A percentile compares a stretch with the other conserved stretches of the same genome.
Conservation (phyloP, 1,140 invertebrate genomes). For the Eubasilissa regina region DNA sequence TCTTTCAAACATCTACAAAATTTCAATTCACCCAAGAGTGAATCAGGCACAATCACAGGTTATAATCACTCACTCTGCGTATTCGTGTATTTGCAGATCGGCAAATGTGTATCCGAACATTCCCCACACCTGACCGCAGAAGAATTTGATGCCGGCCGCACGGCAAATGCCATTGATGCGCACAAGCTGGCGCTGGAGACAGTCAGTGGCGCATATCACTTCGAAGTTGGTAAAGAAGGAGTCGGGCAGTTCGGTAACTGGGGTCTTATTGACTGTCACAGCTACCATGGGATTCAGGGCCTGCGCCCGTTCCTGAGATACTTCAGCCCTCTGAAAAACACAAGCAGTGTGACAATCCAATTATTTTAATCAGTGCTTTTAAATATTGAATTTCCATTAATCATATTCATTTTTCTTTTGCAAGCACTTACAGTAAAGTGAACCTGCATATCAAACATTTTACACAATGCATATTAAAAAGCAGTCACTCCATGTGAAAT, state of each 20-base stretch:
- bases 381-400: too few relatives aligned
- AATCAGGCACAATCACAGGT: too few relatives aligned
- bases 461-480: too few relatives aligned
- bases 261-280: slow-evolving; percentile 80
- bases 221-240: slow-evolving; percentile 87
- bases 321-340: slow-evolving; percentile 83
- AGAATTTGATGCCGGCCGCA: slow-evolving; percentile 86
- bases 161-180: slow-evolving; percentile 87
- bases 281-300: slow-evolving; percentile 95
- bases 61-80: slow-evolving; percentile 90
- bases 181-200: slow-evolving; percentile 79
- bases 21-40: too few relatives aligned
- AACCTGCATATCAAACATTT: too few relatives aligned
- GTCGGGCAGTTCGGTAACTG: slow-evolving; percentile 77
- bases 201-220: slow-evolving; percentile 87
- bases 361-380: too few relatives aligned
- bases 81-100: slow-evolving; percentile 90
- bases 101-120: slow-evolving; percentile 93
- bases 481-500: too few relatives aligned
- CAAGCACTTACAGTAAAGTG: too few relatives aligned
- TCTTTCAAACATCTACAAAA: too few relatives aligned
- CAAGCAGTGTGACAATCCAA: too few relatives aligned
- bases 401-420: too few relatives aligned
- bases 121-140: slow-evolving; percentile 94
- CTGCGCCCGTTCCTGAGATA: slow-evolving; percentile 83